A percentile compares a stretch with the other conserved stretches of the same genome.
phyloP scores from a whole-genome alignment of 2,888 invertebrate species.

The Colletes collaris region DNA sequence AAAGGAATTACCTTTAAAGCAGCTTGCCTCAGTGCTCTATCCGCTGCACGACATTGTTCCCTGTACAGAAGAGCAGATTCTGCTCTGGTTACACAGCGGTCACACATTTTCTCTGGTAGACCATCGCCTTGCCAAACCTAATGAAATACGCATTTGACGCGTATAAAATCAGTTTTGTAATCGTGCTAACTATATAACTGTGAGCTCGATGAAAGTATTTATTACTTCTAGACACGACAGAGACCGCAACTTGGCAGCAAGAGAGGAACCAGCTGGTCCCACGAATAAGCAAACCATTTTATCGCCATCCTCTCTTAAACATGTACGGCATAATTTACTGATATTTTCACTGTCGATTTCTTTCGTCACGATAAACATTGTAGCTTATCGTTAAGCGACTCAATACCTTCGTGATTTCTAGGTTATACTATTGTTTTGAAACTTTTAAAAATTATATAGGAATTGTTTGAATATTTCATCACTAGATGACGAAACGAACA shows the following conservation, averaged over 20 bases:
- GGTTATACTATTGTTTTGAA: constrained; percentile 36
- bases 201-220: neutral
- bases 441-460: neutral
- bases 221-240: constrained; percentile 80
- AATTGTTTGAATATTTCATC: no score
- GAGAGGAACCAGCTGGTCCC: constrained; percentile 80
- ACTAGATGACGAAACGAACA: no score
- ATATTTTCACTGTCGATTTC: constrained; percentile 81
- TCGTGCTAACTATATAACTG: neutral
- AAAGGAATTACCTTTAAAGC: constrained; percentile 72
- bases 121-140: constrained; percentile 82
- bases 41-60: constrained; percentile 81
- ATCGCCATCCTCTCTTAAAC: constrained; percentile 80
- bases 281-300: constrained; percentile 81
- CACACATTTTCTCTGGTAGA: constrained; percentile 81
- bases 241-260: constrained; percentile 81
- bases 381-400: constrained; percentile 8
- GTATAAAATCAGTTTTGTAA: neutral
- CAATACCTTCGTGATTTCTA: neutral
- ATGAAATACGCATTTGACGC: constrained; percentile 6
- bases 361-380: constrained; percentile 81
- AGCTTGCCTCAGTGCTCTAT: constrained; percentile 80
- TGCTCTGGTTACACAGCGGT: constrained; percentile 80
- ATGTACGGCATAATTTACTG: constrained; percentile 80
- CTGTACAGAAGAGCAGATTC: constrained; percentile 81